Conservation (phyloP, 2,888 invertebrate species). For the Amphimallon solstitiale region DNA sequence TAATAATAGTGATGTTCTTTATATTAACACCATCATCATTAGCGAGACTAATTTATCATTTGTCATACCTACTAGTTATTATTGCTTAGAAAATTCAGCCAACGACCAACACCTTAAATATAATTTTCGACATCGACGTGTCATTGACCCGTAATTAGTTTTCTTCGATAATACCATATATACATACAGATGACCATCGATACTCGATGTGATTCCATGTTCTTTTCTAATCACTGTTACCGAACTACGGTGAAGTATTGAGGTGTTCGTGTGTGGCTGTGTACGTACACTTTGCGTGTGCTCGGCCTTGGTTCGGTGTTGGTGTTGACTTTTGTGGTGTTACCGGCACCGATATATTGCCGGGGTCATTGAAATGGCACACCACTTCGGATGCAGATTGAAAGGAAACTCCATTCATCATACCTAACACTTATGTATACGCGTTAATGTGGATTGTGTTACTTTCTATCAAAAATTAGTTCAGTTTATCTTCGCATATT, state of each 20-base stretch:
- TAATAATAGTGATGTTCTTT: too few species aligned
- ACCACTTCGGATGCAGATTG: neutral
- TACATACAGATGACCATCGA: neutral
- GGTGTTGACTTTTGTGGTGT: constrained; percentile 19
- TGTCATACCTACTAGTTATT: too few species aligned
- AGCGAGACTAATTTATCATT: too few species aligned
- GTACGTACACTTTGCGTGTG: neutral
- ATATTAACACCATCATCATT: too few species aligned
- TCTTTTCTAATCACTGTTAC: constrained; percentile 3
- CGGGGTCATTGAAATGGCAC: constrained; percentile 35
- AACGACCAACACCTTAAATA: too few species aligned
- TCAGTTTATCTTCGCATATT: too few species aligned
- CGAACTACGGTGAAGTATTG: neutral
- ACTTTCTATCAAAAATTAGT: too few species aligned
- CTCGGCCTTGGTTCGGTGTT: constrained; percentile 24
- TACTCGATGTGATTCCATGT: constrained; percentile 40
- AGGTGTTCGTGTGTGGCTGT: neutral
- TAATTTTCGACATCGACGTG: constrained; percentile 28
- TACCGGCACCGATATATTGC: constrained; percentile 12
- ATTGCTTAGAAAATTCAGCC: too few species aligned
- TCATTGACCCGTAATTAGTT: constrained; percentile 53
- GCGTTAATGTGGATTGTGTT: too few species aligned
- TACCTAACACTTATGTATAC: too few species aligned
- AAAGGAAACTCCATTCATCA: neutral
- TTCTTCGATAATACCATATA: constrained; percentile 35